Evolutionary conservation across 2,888 invertebrate species (phyloP), one percentile per base, ranked within the genome.

Genomic region (Xylocampa areola): DNA sequence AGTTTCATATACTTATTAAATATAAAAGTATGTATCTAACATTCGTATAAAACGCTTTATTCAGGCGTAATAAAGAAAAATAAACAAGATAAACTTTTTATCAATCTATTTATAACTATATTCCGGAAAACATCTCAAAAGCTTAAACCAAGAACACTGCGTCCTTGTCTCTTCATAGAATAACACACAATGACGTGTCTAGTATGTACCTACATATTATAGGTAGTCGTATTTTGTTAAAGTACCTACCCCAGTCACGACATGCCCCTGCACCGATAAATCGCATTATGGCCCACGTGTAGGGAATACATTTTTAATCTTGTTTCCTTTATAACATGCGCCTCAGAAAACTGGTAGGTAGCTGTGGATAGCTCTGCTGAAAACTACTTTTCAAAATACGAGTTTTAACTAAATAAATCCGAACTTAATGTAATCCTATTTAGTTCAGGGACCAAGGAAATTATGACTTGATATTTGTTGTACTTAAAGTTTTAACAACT

Each of bases 251-350:
- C 86, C 80, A 90, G 90, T 91, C 91, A 90, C 89, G 89, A 88
- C 89, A 88, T 88, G 86, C 85, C 81, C 86, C 86, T 84, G 86
- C 88, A 84, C 87, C 89, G 88, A 92, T 91, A 92, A 92, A 92
- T 92, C 90, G 92, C 90, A 91, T 92, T 92, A 92, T 86, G 82
- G 88, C 86, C 89, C 92, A 92, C 93, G 93, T 93, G 92, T 88
- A 81, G 82, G 76, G 92, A 91, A 92, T 93, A 91, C 88, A 92
- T 92, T 92, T 93, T 92, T 93, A 93, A 93, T 93, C 93, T 89
- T 90, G 90, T 92, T 92, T 90, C 89, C 90, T 90, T 88, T 91
- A 88, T 87, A 90, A 89, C 88, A 90, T 87, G 87, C 85, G 77
- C 84, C 85, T 87, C 84, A 85, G 87, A 81, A 86, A 87, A 86